Percentiles rank a stretch among this genome's conserved stretches.
These are phyloP conservation scores for Rotaria magnacalcarata DNA, from an alignment of 2,888 invertebrate species.

Conservation along the genomic window DNA sequence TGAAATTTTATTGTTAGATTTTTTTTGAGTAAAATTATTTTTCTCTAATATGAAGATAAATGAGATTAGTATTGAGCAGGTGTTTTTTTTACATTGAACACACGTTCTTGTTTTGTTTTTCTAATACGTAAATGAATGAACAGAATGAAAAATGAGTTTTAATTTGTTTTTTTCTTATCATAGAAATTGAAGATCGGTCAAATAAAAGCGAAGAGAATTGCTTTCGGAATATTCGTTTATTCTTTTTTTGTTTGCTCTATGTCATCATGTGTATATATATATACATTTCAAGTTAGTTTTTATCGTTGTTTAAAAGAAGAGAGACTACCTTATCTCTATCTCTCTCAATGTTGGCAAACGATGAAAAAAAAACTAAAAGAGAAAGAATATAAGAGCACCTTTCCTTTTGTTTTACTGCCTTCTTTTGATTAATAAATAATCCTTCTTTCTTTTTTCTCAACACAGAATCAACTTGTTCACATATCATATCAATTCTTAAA, in stretches of 20 bases:
- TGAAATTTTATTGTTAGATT: neutral
- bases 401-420: no score
- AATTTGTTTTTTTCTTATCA: conserved; percentile 16
- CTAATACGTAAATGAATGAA: neutral
- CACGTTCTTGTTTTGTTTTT: neutral
- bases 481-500: no score
- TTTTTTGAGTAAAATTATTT: neutral
- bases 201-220: conserved; percentile 2
- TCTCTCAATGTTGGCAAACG: conserved; percentile 14
- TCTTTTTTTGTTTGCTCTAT: conserved; percentile 14
- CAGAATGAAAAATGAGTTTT: conserved; percentile 6
- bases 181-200: conserved; percentile 24
- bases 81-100: neutral
- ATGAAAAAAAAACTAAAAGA: conserved; percentile 15
- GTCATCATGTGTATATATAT: neutral
- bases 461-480: neutral
- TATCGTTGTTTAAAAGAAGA: conserved; percentile 12
- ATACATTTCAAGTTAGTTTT: conserved; percentile 11
- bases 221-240: conserved; percentile 20
- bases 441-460: conserved; percentile 19
- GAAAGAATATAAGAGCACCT: no score
- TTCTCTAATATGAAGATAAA: neutral
- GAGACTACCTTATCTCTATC: conserved; percentile 13
- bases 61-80: neutral
- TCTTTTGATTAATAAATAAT: neutral